phyloP scores from a whole-genome alignment of 1,140 invertebrate genomes.

The Onthophagus taurus region DNA sequence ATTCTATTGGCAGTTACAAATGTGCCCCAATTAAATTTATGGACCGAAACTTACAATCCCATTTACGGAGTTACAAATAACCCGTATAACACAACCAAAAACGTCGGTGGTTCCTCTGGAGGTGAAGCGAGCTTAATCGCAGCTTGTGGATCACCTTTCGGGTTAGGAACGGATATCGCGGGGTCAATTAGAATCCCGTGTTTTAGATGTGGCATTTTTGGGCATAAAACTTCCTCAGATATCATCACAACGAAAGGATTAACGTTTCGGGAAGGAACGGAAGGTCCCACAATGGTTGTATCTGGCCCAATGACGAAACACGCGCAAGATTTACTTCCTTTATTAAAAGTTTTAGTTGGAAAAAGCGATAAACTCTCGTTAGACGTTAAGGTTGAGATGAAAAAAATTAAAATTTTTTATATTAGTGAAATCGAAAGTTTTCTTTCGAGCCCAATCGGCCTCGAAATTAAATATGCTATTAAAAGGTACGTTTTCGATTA shows the following conservation, averaged over 20 bases:
- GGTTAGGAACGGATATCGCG: constrained; percentile 72
- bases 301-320: constrained; percentile 73
- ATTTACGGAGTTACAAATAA: constrained; percentile 85
- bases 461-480: too few species aligned
- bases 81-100: constrained; percentile 74
- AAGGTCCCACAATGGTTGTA: constrained; percentile 50
- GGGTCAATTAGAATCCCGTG: constrained; percentile 91
- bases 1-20: constrained; percentile 43
- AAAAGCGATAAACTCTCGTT: constrained; percentile 40
- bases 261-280: constrained; percentile 49
- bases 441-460: constrained; percentile 55
- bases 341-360: constrained; percentile 54
- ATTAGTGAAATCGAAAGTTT: constrained; percentile 61
- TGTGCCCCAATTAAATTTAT: constrained; percentile 59
- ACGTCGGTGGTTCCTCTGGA: constrained; percentile 76
- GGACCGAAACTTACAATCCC: constrained; percentile 82
- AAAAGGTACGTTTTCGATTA: too few species aligned
- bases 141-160: constrained; percentile 35
- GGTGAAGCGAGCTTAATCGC: constrained; percentile 64
- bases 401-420: constrained; percentile 67
- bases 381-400: constrained; percentile 49
- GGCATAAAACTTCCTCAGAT: constrained; percentile 68
- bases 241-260: constrained; percentile 40
- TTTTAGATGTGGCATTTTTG: constrained; percentile 91
- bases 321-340: constrained; percentile 62